Evolutionary conservation across 1,140 invertebrate species (phyloP).

Genomic region (Cyrtorhinus lividipennis): DNA sequence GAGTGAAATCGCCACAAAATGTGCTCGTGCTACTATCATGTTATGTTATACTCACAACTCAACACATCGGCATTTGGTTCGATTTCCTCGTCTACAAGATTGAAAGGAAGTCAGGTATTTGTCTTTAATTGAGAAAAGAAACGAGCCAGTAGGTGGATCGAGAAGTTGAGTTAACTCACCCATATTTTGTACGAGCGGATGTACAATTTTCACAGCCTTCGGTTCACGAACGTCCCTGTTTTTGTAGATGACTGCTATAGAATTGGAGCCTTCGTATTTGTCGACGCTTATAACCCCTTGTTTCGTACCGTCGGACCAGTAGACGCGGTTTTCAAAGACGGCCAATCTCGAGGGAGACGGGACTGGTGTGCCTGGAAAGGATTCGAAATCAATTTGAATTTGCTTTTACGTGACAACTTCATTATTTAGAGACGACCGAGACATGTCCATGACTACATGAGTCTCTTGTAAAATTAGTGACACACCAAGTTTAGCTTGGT

Average conservation of each 20-base stretch:
- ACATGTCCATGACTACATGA: slow-evolving; percentile 22
- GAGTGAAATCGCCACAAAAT: too few species aligned
- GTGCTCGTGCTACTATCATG: too few species aligned
- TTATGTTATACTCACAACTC: too few species aligned
- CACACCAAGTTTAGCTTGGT: slow-evolving; percentile 24
- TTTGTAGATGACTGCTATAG: slow-evolving; percentile 65
- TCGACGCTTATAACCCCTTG: slow-evolving; percentile 85
- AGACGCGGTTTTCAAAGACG: slow-evolving; percentile 80
- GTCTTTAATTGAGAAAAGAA: too few species aligned
- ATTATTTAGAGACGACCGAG: too few species aligned
- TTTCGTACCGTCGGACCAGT: slow-evolving; percentile 91
- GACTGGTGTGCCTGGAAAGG: slow-evolving; percentile 50
- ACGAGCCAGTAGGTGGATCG: too few species aligned
- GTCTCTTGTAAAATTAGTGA: background rate
- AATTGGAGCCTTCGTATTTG: slow-evolving; percentile 64
- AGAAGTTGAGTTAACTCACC: too few species aligned
- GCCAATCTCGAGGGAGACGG: slow-evolving; percentile 73
- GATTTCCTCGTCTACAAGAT: too few species aligned
- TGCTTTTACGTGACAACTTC: too few species aligned
- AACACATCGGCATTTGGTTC: too few species aligned
- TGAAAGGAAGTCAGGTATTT: too few species aligned
- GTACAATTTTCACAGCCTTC: slow-evolving; percentile 67
- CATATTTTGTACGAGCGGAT: slow-evolving; percentile 56
- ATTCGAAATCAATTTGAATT: too few species aligned
- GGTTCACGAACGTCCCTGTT: slow-evolving; percentile 66